These are phyloP conservation scores for Lagorchestes hirsutus DNA, from an alignment of 2,797 vertebrate genomes.

Conservation along the genomic window DNA sequence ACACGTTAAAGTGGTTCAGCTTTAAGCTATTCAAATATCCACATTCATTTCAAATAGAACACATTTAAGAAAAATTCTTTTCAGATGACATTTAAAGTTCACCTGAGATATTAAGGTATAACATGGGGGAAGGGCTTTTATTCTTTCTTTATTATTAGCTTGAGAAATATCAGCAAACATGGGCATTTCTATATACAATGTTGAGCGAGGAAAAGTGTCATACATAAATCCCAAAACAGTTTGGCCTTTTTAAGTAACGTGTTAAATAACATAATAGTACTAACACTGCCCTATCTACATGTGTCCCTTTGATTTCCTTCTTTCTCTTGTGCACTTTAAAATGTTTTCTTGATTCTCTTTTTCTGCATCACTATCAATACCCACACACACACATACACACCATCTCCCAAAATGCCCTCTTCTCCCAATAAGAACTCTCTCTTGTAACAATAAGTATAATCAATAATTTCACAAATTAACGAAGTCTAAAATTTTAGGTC, in stretches of 20 bases:
- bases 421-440: neutral
- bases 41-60: conserved; percentile 1
- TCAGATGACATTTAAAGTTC: conserved; percentile 11
- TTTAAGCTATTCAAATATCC: conserved; percentile 40
- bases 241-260: neutral
- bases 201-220: neutral
- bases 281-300: neutral
- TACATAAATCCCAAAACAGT: neutral
- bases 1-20: neutral
- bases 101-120: neutral
- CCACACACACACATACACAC: neutral
- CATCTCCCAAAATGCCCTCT: neutral
- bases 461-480: neutral
- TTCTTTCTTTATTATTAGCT: neutral
- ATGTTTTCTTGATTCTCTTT: neutral
- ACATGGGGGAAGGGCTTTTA: neutral
- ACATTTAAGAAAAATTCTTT: conserved; percentile 44
- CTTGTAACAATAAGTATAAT: neutral
- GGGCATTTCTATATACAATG: neutral
- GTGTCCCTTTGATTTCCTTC: neutral
- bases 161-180: neutral
- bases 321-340: neutral
- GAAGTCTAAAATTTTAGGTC: neutral
- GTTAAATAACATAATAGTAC: neutral
- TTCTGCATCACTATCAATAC: neutral